Base-by-base conservation (phyloP, 2,113 vertebrate genomes). In the Ardeotis arabs region DNA sequence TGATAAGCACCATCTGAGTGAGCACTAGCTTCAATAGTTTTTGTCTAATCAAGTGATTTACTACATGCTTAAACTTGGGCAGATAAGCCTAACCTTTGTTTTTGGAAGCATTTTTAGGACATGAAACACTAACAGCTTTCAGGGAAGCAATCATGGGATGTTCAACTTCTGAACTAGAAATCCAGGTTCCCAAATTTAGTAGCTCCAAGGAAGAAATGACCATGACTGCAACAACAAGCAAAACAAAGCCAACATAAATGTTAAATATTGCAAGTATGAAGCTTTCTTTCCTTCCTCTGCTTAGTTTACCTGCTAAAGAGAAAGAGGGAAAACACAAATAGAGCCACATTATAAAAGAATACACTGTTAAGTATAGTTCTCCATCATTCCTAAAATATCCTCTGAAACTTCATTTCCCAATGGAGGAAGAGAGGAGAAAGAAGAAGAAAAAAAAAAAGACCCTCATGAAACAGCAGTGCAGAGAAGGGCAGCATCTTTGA, bases 61-160 rank as follows among this genome's bases (percentile, higher is more conserved):
- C 33, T 76, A 69, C 31, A 35, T 45, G 25, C 37, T 92, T 75
- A 89, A 79, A 79, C 77, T 44, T 69, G 31, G 50, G 53, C 78
- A 93, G 69, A 76, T 35, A 95, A 93, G 49, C 15, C 18, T 92
- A 81, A 83, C 53, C 39, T 92, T 73, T 86, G 56, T 79, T 93
- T 95, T 82, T 67, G 53, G 45, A 86, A 87, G 63, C 23, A 47
- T 50, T 89, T 83, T 93, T 92, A 82, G 39, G 68, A 64, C 47
- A 84, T 3, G 7, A 87, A 93, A 84, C 31, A 62, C 58, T 35
- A 89, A 81, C 22, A 52, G 52, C 52, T 70, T 94, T 87, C 74
- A 85, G 47, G 20, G 25, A 94, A 93, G 31, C 8, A 1, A 39
- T n/a, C 55, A 89, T 7, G 8, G 52, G 47, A 83, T 53, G 76